Evolutionary conservation across 2,797 vertebrate genomes (phyloP), one percentile per base, ranked within the genome.

Genomic region (Poecilia velifera): DNA sequence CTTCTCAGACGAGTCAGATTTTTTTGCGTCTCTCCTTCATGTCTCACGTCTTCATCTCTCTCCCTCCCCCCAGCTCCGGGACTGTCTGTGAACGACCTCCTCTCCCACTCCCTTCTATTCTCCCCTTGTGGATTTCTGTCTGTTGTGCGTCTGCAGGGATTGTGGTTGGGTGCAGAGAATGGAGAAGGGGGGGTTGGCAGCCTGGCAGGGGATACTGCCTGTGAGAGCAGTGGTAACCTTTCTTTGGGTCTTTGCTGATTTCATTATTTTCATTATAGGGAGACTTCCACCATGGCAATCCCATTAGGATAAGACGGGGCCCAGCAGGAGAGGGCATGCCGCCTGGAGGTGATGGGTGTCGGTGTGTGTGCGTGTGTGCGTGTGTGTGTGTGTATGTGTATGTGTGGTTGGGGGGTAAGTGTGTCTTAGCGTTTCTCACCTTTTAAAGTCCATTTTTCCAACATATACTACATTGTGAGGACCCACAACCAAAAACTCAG

Each of bases 281-380:
- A 86, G 90, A 90, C 90, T 93, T 92, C 92, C 91, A 94, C 92
- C 89, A 64, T 94, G 91, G 87, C 91, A 95, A 95, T 95, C 95
- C 92, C 92, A 93, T 95, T 94, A 95, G 92, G 86, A 88, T 92
- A 90, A 93, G 90, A 93, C 84, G 72, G 66, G 77, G 89, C 93
- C 89, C 92, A 93, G 93, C 87, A 74, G 93, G 94, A 90, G 82
- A 85, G 78, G 86, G 88, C 68, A 72, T 62, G 76, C 82, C 77
- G 90, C 88, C 86, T 91, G 83, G 77, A 82, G 88, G 86, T 85
- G 84, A 74, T 0, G 74, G 68, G 83, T 83, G 82, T 72, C 41
- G 70, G 76, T 79, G 76, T 77, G 83, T 13, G n/a, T 14, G 73
- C 18, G 76, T 80, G 76, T 76, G 83, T 81, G 83, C 80, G 77